Evolutionary conservation across 2,113 vertebrate genomes (phyloP), one percentile per base, ranked within the genome.

Genomic region (Nibea coibor): DNA sequence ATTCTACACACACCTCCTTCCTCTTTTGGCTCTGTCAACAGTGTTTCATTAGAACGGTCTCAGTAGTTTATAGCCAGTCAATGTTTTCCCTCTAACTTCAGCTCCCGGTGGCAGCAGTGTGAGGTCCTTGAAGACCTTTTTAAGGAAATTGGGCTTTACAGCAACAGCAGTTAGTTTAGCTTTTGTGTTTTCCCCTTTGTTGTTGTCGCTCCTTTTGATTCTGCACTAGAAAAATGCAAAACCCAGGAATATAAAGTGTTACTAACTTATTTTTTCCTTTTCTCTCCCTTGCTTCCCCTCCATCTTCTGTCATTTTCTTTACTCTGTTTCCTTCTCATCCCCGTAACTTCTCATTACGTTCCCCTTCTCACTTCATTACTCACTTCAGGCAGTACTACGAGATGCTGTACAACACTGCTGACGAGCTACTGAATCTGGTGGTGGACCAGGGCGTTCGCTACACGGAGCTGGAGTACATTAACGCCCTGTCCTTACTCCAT

Each of bases 361-460:
- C 5, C 50, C 22, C 42, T 51, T 20, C 69, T 72, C 45, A 17
- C 56, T 14, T 16, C 22, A 8, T 47, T 61, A 53, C 26, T 50
- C 39, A 5, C 15, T 4, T 72, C 82, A 96, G 98, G 95, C 98
- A 99, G 86, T 99, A 99, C 72, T 99, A 99, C 0, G 98, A 99
- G 95, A 99, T 99, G 97, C 93, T 99, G 68, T 99, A 99, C 95
- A 99, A 99, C 95, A 97, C 96, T 0, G 96, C 97, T 0, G 98
- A 99, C 0, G 98, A 99, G 95, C 96, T 99, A 81, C 93, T 99
- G 81, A 98, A 98, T 91, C 96, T 99, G 69, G 96, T 99, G 92
- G 98, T 99, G 94, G 98, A 99, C 87, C 98, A 99, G 91, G 98
- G 98, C 0, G 97, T 99, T 72, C 97, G 97, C 86, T 99, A 99